Conservation (phyloP, 2,113 vertebrate species). For the Mormyrus iriodes region DNA sequence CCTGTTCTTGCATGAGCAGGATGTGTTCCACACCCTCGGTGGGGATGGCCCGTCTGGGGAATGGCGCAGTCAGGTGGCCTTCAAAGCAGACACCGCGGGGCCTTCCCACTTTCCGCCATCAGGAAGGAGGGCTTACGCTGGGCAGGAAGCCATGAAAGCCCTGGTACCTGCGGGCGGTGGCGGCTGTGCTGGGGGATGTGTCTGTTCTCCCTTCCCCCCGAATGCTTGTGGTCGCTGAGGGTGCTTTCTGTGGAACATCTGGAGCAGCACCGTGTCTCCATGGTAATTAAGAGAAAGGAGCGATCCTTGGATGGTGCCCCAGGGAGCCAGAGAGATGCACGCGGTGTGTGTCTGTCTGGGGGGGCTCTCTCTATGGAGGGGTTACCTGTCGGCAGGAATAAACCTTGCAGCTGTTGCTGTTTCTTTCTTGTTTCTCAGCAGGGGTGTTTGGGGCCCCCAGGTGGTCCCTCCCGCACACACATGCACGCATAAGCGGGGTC, state of each 20-base stretch:
- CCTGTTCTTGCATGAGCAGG: neutral
- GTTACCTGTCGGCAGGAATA: slow-evolving; percentile 19
- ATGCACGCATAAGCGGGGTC: neutral
- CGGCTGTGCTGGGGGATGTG: neutral
- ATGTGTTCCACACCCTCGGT: neutral
- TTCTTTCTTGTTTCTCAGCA: slow-evolving; percentile 22
- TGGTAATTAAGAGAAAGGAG: slow-evolving; percentile 61
- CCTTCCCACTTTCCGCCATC: neutral
- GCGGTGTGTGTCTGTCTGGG: neutral
- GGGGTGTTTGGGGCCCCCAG: slow-evolving; percentile 5
- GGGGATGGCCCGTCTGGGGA: neutral
- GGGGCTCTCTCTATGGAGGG: neutral
- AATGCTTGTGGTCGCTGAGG: slow-evolving; percentile 26
- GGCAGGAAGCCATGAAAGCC: neutral
- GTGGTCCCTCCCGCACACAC: neutral
- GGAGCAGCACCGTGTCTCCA: slow-evolving; percentile 50
- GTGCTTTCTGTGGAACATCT: slow-evolving; percentile 53
- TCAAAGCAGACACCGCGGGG: neutral
- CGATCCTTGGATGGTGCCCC: slow-evolving; percentile 42
- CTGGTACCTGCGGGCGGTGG: neutral
- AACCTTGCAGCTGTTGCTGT: slow-evolving; percentile 31
- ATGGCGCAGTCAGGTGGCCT: neutral
- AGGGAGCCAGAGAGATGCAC: slow-evolving; percentile 36
- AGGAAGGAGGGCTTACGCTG: neutral
- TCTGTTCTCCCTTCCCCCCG: slow-evolving; percentile 18